Base-by-base conservation (phyloP, 92 coral and sea anemone genomes). In the Palythoa heliodiscus region DNA sequence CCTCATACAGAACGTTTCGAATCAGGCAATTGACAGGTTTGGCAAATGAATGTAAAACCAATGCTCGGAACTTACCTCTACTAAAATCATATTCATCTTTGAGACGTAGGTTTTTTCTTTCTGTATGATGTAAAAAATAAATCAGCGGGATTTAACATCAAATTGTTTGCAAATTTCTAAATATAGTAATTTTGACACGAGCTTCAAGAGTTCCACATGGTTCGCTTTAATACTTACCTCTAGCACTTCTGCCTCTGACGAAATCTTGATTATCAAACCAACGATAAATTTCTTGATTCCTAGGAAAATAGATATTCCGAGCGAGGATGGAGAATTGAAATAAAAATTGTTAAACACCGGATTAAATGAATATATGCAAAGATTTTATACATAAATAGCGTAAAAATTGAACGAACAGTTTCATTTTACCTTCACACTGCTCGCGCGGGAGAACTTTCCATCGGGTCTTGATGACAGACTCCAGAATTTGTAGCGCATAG, bases 371-470 rank as follows among this genome's bases (percentile, higher is more conserved):
- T 9, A 8, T 19, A 14, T 4, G 13, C 38, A 61, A 0, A 39
- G 9, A 63, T 43, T 63, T 63, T 22, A 60, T 7, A 61, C 3
- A 12, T 1, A 79, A 40, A 43, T 6, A 43, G 11, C 40, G 0
- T 38, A 29, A n/a, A 71, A 1, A n/a, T 5, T n/a, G n/a, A n/a
- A 24, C 2, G 20, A 20, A 17, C 69, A 43, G 7, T 66, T 58
- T 8, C 38, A 67, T 23, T 84, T 75, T 68, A 93, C 99, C 99
- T 87, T 97, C 99, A 58, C 99, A 93, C 85, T 97, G 98, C 38
- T 97, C 99, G 23, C 90, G 86, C 71, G 99, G 99, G 19, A 97
- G 92, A 75, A 97, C 93, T 91, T 95, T 97, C 99, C 99, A 97
- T 69, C 99, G 92, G 12, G 97, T 97, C 87, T 97, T 97, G 68